Evolutionary conservation across 1,140 invertebrate species (phyloP).

Genomic region (Formica selysi): DNA sequence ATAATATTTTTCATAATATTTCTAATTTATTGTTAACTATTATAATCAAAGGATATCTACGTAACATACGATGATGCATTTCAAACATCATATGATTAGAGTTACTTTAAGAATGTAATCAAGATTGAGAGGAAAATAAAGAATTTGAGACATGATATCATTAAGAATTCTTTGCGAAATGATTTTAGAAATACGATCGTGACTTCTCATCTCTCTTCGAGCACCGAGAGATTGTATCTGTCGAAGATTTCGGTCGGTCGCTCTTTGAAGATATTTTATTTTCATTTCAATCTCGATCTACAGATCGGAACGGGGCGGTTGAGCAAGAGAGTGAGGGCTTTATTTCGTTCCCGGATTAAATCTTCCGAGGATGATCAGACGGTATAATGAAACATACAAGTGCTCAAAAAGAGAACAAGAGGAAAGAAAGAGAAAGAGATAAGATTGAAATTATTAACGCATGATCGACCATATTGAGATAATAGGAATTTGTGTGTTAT

Average conservation of each 20-base stretch:
- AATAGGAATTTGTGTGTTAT: background rate
- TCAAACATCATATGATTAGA: background rate
- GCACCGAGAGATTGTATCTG: conserved; percentile 3
- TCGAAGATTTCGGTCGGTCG: conserved; percentile 29
- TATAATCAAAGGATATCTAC: conserved; percentile 3
- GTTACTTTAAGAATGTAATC: conserved; percentile 43
- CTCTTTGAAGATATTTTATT: conserved; percentile 10
- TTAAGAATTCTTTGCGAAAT: conserved; percentile 25
- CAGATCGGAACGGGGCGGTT: conserved; percentile 18
- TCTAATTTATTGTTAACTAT: background rate
- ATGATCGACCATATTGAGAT: background rate
- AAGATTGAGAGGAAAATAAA: conserved; percentile 22
- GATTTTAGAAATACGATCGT: conserved; percentile 9
- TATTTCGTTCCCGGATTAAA: conserved; percentile 13
- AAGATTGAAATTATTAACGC: background rate
- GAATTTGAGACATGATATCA: conserved; percentile 7
- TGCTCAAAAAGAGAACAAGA: background rate
- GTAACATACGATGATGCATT: background rate
- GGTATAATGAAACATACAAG: background rate
- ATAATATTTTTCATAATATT: background rate
- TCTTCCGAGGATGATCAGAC: background rate
- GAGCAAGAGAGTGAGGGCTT: conserved; percentile 8
- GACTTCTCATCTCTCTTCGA: background rate
- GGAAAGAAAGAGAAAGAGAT: background rate
- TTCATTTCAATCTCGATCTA: conserved; percentile 14